Conservation (phyloP, 2,888 invertebrate species). For the Masnerella sp. region DNA sequence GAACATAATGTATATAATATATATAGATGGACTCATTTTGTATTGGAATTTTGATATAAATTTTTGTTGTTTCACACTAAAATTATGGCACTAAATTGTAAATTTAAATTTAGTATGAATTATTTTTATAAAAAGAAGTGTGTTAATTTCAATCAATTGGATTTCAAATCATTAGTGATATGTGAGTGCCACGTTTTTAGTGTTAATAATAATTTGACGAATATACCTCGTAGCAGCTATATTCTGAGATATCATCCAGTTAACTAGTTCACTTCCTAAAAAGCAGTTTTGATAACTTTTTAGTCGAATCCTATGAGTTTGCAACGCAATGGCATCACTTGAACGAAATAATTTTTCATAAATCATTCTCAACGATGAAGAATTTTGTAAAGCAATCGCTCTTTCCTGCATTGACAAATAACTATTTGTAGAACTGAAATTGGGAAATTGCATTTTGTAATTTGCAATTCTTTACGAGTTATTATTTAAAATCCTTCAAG, state of each 20-base stretch:
- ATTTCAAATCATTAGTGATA: too few relatives aligned
- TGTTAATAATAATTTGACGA: neutral
- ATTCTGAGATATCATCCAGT: constrained; percentile 89
- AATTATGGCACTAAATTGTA: too few relatives aligned
- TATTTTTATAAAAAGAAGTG: too few relatives aligned
- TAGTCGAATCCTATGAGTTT: constrained; percentile 84
- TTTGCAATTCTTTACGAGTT: too few relatives aligned
- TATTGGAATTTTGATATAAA: too few relatives aligned
- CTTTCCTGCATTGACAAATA: constrained; percentile 80
- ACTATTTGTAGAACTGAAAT: constrained; percentile 73
- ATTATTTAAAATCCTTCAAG: too few relatives aligned
- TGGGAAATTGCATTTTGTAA: neutral
- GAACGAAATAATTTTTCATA: constrained; percentile 82
- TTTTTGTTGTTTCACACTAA: too few relatives aligned
- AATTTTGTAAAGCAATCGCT: constrained; percentile 80
- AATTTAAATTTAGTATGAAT: too few relatives aligned
- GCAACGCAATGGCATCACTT: constrained; percentile 80
- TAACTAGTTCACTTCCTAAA: constrained; percentile 88
- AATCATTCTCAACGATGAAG: constrained; percentile 81
- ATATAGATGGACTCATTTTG: too few relatives aligned
- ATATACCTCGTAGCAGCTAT: constrained; percentile 85
- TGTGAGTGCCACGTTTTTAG: too few relatives aligned
- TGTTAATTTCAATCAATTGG: too few relatives aligned
- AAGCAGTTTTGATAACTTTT: constrained; percentile 87
- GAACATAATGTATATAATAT: too few relatives aligned